Conservation (phyloP, 1,140 invertebrate species). For the Heliothis subflexa region DNA sequence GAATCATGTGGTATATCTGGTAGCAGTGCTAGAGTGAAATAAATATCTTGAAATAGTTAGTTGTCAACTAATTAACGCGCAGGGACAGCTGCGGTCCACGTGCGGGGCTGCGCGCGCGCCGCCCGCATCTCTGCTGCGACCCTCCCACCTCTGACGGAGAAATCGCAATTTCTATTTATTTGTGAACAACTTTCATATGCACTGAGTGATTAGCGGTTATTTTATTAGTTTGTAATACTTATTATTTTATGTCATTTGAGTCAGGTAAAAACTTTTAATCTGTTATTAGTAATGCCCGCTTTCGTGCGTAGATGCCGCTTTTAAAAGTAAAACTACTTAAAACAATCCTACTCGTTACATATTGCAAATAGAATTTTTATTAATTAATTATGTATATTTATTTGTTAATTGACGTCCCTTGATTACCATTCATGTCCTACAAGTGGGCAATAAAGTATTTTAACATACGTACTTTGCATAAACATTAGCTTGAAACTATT, state of each 20-base stretch:
- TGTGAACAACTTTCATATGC: conserved; percentile 19
- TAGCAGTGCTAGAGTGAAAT: conserved; percentile 48
- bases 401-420: conserved; percentile 15
- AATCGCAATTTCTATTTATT: conserved; percentile 25
- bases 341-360: background rate
- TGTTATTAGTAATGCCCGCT: background rate
- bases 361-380: background rate
- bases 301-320: background rate
- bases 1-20: conserved; percentile 28
- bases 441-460: conserved; percentile 33
- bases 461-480: conserved; percentile 5
- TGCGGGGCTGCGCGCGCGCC: conserved; percentile 52
- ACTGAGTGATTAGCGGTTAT: conserved; percentile 2
- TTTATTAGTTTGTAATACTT: background rate
- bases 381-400: conserved; percentile 10
- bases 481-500: conserved; percentile 15
- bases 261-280: background rate
- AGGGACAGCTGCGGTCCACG: conserved; percentile 74
- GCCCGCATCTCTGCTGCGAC: conserved; percentile 1
- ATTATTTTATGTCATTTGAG: background rate
- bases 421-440: conserved; percentile 18
- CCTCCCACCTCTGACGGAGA: conserved; percentile 7
- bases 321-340: background rate
- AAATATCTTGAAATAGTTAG: conserved; percentile 74
- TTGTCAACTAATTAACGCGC: conserved; percentile 77